Evolutionary conservation across 2,113 vertebrate genomes (phyloP).

Genomic region (Bubo blakistoni): DNA sequence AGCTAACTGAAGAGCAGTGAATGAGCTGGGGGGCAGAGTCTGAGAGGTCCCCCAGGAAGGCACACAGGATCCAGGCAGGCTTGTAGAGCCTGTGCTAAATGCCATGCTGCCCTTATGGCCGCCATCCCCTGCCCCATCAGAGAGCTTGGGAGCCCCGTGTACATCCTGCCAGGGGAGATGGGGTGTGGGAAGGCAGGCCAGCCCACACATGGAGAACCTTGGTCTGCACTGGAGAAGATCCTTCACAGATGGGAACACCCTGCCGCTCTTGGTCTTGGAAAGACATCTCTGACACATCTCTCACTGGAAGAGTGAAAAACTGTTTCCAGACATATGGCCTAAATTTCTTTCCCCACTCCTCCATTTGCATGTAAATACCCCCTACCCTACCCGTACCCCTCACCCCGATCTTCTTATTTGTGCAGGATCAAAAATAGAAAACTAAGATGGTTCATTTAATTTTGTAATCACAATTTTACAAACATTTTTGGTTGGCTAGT

Average conservation of each 20-base stretch:
- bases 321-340: neutral
- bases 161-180: neutral
- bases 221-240: neutral
- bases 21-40: neutral
- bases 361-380: neutral
- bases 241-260: neutral
- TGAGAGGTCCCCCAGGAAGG: neutral
- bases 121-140: neutral
- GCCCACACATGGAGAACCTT: neutral
- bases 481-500: neutral
- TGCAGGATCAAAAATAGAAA: neutral
- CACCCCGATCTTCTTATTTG: neutral
- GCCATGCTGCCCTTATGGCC: accelerated
- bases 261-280: neutral
- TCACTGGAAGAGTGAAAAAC: neutral
- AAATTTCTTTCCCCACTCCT: neutral
- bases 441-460: neutral
- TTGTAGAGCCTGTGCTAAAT: neutral
- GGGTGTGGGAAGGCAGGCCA: neutral
- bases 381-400: neutral
- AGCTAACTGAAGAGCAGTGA: neutral
- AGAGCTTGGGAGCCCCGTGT: neutral
- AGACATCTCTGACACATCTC: neutral
- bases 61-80: neutral
- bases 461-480: neutral